phyloP scores from a whole-genome alignment of 1,140 invertebrate genomes.

The Drosophila quadrilineata region DNA sequence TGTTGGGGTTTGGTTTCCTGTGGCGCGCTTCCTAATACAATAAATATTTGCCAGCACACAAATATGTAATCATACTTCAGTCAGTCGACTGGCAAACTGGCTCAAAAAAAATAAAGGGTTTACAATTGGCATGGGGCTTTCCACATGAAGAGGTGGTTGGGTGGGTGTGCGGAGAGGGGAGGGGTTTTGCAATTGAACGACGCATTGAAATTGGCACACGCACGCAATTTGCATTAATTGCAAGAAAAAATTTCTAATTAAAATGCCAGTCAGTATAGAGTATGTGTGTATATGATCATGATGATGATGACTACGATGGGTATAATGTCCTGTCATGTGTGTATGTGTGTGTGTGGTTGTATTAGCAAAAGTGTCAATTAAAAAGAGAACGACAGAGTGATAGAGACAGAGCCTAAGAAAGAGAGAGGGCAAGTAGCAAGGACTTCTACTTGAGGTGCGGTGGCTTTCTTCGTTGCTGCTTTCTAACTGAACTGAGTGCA shows the following conservation, averaged over 20 bases:
- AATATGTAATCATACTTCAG: constrained; percentile 75
- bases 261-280: constrained; percentile 67
- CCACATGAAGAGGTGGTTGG: neutral
- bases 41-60: constrained; percentile 72
- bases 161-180: neutral
- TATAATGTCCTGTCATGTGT: too few relatives aligned
- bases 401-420: constrained; percentile 10
- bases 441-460: constrained; percentile 22
- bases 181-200: constrained; percentile 47
- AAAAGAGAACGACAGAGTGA: too few relatives aligned
- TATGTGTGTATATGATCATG: constrained; percentile 2
- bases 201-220: constrained; percentile 74
- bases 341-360: constrained; percentile 19
- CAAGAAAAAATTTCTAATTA: constrained; percentile 80
- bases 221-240: constrained; percentile 80
- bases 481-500: constrained; percentile 64
- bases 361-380: constrained; percentile 77
- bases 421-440: constrained; percentile 1
- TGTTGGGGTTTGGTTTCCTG: constrained; percentile 31
- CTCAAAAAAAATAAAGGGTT: constrained; percentile 47
- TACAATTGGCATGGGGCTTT: neutral
- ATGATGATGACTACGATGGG: too few relatives aligned
- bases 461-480: constrained; percentile 14
- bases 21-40: constrained; percentile 66
- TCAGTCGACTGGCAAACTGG: constrained; percentile 28